These are phyloP conservation scores for Flabesymbios commensalis DNA, from an alignment of 2,888 invertebrate species.

Conservation along the genomic window DNA sequence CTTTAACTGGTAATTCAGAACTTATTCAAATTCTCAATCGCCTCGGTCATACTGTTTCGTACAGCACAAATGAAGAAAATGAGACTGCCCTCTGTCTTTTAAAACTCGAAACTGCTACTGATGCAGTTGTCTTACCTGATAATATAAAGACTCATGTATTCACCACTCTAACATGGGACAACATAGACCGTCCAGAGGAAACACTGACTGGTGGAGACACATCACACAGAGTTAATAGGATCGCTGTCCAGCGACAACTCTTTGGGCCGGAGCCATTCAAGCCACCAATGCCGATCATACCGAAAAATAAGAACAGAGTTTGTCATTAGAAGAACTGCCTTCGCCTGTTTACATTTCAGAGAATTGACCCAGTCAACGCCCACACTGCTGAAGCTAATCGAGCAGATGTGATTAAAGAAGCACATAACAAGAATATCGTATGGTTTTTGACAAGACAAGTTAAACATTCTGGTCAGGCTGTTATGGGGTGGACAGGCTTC, in stretches of 20 bases:
- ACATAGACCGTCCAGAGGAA: slow-evolving; percentile 39
- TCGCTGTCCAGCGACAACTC: slow-evolving; percentile 29
- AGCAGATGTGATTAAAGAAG: too few relatives aligned
- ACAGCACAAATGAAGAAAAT: slow-evolving; percentile 12
- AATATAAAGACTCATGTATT: slow-evolving; percentile 21
- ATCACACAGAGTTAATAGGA: slow-evolving; percentile 37
- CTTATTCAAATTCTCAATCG: slow-evolving; percentile 17
- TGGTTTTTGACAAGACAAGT: background rate
- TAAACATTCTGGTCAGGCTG: too few relatives aligned
- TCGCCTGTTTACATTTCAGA: background rate
- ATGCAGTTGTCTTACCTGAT: slow-evolving; percentile 11
- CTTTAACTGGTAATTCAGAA: background rate
- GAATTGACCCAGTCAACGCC: background rate
- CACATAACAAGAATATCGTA: too few relatives aligned
- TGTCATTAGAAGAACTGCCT: too few relatives aligned
- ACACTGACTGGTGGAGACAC: slow-evolving; percentile 34
- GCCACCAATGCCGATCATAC: too few relatives aligned
- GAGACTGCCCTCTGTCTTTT: slow-evolving; percentile 32
- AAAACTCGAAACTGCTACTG: slow-evolving; percentile 13
- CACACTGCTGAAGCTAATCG: too few relatives aligned
- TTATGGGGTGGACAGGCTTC: slow-evolving; percentile 2
- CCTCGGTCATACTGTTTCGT: slow-evolving; percentile 22
- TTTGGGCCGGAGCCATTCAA: too few relatives aligned
- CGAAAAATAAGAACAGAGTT: too few relatives aligned
- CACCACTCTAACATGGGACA: slow-evolving; percentile 32